phyloP scores from a whole-genome alignment of 2,113 vertebrate species.

The Chamaetylas fuelleborni region DNA sequence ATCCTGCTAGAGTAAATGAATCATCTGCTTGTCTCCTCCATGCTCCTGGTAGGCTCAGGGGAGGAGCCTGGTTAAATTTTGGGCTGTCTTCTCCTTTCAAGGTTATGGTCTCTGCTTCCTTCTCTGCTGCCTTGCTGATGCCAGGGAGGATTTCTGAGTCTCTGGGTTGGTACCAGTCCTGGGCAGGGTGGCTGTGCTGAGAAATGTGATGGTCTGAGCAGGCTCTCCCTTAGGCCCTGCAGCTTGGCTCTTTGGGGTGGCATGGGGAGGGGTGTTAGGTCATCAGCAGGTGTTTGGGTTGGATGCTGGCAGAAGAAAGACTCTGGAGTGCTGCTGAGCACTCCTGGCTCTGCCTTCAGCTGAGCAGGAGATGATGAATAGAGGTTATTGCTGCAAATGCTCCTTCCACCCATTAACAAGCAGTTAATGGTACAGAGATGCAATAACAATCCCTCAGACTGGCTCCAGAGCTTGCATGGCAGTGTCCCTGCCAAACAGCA shows the following conservation, averaged over 20 bases:
- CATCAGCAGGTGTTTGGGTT: not conserved
- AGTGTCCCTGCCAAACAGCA: not conserved
- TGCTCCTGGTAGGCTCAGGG: not conserved
- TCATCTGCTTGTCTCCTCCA: not conserved
- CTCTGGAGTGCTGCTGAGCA: not conserved
- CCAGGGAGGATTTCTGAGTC: not conserved
- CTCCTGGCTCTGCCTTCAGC: not conserved
- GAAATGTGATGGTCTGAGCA: accelerated
- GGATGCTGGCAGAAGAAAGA: not conserved
- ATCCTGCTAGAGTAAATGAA: not conserved
- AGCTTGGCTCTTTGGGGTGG: not conserved
- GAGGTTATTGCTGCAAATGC: slow-evolving; percentile 30
- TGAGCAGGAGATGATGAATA: not conserved
- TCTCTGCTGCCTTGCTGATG: not conserved
- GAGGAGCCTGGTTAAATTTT: not conserved
- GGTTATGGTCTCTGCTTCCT: not conserved
- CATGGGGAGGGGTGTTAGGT: not conserved
- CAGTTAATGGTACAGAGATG: not conserved
- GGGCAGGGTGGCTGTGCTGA: not conserved
- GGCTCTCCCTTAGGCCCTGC: not conserved
- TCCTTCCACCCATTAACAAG: slow-evolving; percentile 19
- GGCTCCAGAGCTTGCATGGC: not conserved
- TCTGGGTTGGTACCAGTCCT: not conserved
- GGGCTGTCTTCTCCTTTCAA: not conserved
- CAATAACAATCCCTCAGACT: not conserved